Evolutionary conservation across 1,140 invertebrate species (phyloP).

Genomic region (Dinoponera quadriceps): DNA sequence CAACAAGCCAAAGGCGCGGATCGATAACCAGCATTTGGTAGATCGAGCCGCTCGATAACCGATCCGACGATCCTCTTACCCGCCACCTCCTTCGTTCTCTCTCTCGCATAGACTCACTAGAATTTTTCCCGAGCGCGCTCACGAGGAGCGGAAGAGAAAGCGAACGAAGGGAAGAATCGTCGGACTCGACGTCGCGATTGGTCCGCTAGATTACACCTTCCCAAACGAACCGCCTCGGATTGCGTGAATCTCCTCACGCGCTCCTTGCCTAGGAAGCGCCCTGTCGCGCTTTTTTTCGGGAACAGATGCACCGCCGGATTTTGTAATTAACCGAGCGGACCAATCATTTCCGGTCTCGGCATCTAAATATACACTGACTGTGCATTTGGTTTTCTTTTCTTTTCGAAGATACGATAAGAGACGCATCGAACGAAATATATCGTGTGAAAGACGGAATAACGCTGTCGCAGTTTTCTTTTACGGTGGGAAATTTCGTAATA

Average conservation of each 20-base stretch:
- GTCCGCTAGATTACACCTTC: conserved; percentile 68
- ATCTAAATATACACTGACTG: conserved; percentile 5
- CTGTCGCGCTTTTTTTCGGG: conserved; percentile 42
- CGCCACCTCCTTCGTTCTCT: background rate
- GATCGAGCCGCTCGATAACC: conserved; percentile 61
- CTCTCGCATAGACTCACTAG: conserved; percentile 17
- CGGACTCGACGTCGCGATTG: conserved; percentile 56
- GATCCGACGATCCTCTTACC: conserved; percentile 1
- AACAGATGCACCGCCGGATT: conserved; percentile 50
- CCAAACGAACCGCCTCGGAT: conserved; percentile 60
- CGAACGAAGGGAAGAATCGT: background rate
- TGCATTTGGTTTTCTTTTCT: background rate
- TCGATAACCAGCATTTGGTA: conserved; percentile 56
- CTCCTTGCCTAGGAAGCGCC: background rate
- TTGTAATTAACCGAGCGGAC: conserved; percentile 35
- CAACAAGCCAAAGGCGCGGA: conserved; percentile 16
- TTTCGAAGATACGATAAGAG: background rate
- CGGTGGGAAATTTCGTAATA: conserved; percentile 42
- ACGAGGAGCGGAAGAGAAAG: conserved; percentile 22
- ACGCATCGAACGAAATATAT: background rate
- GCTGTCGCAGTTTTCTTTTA: background rate
- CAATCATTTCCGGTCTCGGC: background rate
- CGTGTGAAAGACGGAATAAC: background rate
- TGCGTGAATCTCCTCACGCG: conserved; percentile 14
- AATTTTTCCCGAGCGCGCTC: conserved; percentile 34